These are phyloP conservation scores for Perca flavescens DNA, from an alignment of 2,113 vertebrate species.

Conservation along the genomic window DNA sequence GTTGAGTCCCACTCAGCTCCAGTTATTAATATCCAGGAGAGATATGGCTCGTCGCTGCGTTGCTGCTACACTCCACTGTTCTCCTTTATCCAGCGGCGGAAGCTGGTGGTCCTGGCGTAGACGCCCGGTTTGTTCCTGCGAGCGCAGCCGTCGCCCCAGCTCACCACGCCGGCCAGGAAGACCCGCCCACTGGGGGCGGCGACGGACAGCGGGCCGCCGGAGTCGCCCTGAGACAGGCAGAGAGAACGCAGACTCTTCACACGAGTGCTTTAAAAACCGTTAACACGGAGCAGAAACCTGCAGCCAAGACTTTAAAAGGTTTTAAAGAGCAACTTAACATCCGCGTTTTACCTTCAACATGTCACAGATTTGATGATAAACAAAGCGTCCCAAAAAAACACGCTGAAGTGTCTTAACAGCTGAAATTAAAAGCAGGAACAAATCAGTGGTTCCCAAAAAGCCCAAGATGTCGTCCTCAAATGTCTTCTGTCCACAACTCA, in stretches of 20 bases:
- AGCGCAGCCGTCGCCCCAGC: slow-evolving; percentile 92
- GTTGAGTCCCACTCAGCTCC: neutral
- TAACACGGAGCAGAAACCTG: too few species aligned
- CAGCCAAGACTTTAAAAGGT: too few species aligned
- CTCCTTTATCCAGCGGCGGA: slow-evolving; percentile 87
- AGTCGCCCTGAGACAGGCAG: slow-evolving; percentile 88
- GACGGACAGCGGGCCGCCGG: slow-evolving; percentile 90
- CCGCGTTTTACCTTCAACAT: too few species aligned
- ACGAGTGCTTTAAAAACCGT: too few species aligned
- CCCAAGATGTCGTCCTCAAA: too few species aligned
- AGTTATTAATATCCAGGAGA: neutral
- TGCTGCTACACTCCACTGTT: slow-evolving; percentile 60
- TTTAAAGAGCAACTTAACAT: too few species aligned
- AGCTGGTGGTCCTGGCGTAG: slow-evolving; percentile 87
- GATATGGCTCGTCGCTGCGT: neutral
- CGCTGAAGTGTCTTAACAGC: too few species aligned
- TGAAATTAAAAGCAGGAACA: too few species aligned
- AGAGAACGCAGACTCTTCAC: neutral
- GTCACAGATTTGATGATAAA: too few species aligned
- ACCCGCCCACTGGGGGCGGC: slow-evolving; percentile 70
- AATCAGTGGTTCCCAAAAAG: too few species aligned
- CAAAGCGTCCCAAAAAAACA: too few species aligned
- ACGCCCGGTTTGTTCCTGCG: slow-evolving; percentile 87
- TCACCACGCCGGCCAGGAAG: slow-evolving; percentile 90
- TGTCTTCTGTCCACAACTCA: too few species aligned